Evolutionary conservation across 2,888 invertebrate genomes (phyloP), one percentile per base, ranked within the genome.

Genomic region (Elgonia sp.): DNA sequence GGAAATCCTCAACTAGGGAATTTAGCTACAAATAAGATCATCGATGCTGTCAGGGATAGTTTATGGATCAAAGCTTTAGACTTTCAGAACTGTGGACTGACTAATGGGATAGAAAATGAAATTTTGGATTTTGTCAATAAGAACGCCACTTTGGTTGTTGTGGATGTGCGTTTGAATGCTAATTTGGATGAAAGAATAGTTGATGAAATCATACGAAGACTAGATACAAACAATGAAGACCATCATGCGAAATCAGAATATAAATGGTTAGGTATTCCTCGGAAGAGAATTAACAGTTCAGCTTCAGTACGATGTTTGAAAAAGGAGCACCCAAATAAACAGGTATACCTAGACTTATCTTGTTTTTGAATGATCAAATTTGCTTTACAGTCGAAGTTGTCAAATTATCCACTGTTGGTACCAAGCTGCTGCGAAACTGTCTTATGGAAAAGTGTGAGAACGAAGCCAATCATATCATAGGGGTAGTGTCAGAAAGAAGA

Each of bases 11-110:
- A 95, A 86, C 94, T 98, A 16, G 96, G 96, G 0, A 97, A 97
- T 93, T 95, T 95, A 0, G 97, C 97, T 0, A 94, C 96, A 0
- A 82, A 62, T 94, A 92, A 95, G 21, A 95, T 98, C 50, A 94
- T 97, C 0, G 96, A 97, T 53, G 96, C 97, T 20, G 95, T 97
- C 7, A 96, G 96, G 70, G 98, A 98, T 92, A 97, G 97, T 93
- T 95, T 97, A 72, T 98, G 97, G 97, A 96, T 98, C 29, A 97
- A 97, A 95, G 97, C 97, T 0, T 92, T 98, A 75, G 97, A 98
- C 92, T 94, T 97, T 92, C 97, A 97, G 92, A 96, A 96, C 90
- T 97, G 97, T 92, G 97, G 97, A 0, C 93, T 98, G 16, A 96
- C 97, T 0, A 97, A 97, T 90, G 94, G 94, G 18, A 95, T 96